Evolutionary conservation across 2,888 invertebrate species (phyloP).

Genomic region (Eupeodes latifasciatus): DNA sequence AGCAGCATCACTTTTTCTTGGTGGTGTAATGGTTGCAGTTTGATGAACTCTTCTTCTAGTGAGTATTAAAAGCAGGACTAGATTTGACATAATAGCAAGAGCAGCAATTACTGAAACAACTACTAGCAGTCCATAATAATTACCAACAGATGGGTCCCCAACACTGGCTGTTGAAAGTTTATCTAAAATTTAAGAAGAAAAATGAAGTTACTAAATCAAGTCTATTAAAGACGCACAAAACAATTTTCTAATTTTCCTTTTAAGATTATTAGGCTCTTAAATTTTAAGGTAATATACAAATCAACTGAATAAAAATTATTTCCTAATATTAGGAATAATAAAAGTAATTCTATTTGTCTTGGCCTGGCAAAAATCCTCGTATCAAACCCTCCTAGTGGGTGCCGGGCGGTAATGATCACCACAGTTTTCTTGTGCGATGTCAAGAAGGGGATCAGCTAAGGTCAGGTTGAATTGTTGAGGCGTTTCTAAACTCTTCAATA

Average conservation of each 20-base stretch:
- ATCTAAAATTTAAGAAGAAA: slow-evolving; percentile 80
- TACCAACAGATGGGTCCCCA: slow-evolving; percentile 85
- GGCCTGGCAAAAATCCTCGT: too few relatives aligned
- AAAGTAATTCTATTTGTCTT: too few relatives aligned
- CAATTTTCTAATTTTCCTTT: background rate
- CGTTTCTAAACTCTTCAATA: too few relatives aligned
- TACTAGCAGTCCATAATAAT: slow-evolving; percentile 95
- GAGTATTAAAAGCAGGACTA: slow-evolving; percentile 91
- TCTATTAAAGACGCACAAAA: background rate
- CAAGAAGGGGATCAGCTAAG: too few relatives aligned
- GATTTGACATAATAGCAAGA: slow-evolving; percentile 91
- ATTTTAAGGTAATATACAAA: too few relatives aligned
- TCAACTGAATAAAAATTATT: too few relatives aligned
- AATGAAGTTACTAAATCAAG: slow-evolving; percentile 15
- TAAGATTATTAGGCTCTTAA: background rate
- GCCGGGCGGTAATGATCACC: too few relatives aligned
- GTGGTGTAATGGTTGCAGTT: slow-evolving; percentile 92
- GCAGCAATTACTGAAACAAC: slow-evolving; percentile 95
- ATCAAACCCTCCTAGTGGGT: too few relatives aligned
- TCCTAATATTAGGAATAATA: too few relatives aligned
- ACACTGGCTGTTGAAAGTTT: slow-evolving; percentile 85
- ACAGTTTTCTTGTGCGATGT: too few relatives aligned
- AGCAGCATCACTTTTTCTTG: slow-evolving; percentile 92
- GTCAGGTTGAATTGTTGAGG: too few relatives aligned
- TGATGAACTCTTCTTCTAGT: slow-evolving; percentile 89